Base-by-base conservation (phyloP, 2,888 invertebrate genomes). In the Pherbina coryleti region DNA sequence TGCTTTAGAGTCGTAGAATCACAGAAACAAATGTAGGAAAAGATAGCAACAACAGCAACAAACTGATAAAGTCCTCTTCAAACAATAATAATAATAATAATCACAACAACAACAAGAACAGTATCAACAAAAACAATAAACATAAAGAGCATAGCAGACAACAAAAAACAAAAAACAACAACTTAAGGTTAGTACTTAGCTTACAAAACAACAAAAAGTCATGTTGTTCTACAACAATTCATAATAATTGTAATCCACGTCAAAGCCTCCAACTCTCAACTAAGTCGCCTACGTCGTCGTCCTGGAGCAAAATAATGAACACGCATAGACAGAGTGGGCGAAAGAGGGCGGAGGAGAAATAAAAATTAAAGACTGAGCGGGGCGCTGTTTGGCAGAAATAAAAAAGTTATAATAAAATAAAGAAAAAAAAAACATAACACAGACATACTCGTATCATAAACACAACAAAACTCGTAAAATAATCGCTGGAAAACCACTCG, bases 1-100 rank as follows among this genome's bases (percentile, higher is more conserved):
- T 31, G 31, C 14, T 60, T 60, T 67, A 34, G 31, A 66, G 37
- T 19, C n/a, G 1, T 7, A 11, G 37, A 7, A 67, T 8, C n/a
- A 67, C 22, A 62, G 2, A 62, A 62, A 9, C 5, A 62, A 19
- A 64, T 22, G 14, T 72, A 71, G 17, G 14, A 67, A 44, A 55
- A 66, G 14, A 53, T 31, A 57, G 25, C 67, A 69, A 1, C 34
- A 44, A 34, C 37, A 31, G 49, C 31, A 69, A 51, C 69, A 78
- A 78, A 71, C 78, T 69, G 78, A 78, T 78, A 75, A 75, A 78
- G 62, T 76, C 72, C 78, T 67, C 78, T 78, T 72, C 62, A 78
- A 76, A 73, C 75, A 78, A 73, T 25, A 72, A 66, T 49, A n/a
- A 53, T 28, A 31, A 17, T 34, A n/a, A 17, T 53, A 3, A 14